Evolutionary conservation across 2,888 invertebrate genomes (phyloP), one percentile per base, ranked within the genome.

Genomic region (Sarcophaga carnaria): DNA sequence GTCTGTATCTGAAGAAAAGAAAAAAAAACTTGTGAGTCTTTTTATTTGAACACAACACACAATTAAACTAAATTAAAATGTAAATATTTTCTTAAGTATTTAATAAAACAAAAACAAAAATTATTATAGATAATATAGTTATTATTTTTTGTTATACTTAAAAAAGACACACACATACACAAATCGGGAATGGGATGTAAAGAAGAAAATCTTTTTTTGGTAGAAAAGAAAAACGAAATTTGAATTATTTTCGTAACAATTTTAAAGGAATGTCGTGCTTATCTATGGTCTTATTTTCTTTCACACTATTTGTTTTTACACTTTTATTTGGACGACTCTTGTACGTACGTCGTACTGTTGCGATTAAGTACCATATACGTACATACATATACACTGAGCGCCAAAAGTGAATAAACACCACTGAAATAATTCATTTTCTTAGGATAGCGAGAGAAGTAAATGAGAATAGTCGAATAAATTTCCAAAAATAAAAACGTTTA

Each of bases 301-400:
- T 83, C 80, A 81, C 78, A 79, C 64, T 83, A 77, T 87, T 83
- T 87, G 70, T 75, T 81, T 87, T 87, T 83, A 83, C 86, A 87
- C 86, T 81, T 83, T 80, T 83, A 69, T 83, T 86, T 83, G 85
- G 85, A 83, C 71, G 82, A 69, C 49, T 22, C 66, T 71, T 14
- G 20, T 27, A 17, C 8, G 59, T 20, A n/a, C n/a, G 3, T 5
- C 1, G 59, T 22, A 69, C 8, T 27, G n/a, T 4, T 59, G 4
- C 49, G 37, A 49, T 64, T 76, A 8, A n/a, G 27, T 14, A 49
- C 2, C 4, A 3, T 27, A 27, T 27, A 25, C 25, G 3, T 25
- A 25, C 25, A 25, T 25, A 22, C 22, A 22, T 22, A 22, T 22
- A 22, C 22, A 22, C 22, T 22, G 22, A 22, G 22, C 22, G 1